phyloP scores from a whole-genome alignment of 2,113 vertebrate species.

The Canis aureus region DNA sequence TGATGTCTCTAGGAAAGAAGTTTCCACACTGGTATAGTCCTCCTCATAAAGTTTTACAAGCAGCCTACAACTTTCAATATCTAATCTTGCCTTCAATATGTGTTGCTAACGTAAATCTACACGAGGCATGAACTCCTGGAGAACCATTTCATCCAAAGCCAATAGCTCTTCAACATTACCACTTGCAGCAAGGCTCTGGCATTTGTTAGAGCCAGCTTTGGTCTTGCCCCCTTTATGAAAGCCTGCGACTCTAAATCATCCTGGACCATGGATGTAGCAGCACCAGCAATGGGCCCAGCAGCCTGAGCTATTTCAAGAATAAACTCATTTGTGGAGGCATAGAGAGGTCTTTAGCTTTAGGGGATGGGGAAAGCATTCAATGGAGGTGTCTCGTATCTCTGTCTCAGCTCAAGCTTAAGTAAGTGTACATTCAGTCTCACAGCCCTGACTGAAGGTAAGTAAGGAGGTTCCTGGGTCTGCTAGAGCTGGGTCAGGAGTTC shows the following conservation, averaged over 20 bases:
- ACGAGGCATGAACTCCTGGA: not conserved
- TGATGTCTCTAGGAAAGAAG: slow-evolving; percentile 18
- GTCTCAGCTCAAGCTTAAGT: slow-evolving; percentile 12
- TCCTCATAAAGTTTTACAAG: not conserved
- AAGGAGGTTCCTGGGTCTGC: not conserved
- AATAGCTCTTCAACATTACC: not conserved
- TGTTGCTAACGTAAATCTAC: not conserved
- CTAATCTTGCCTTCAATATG: not conserved
- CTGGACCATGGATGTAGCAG: not conserved
- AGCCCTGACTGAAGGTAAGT: not conserved
- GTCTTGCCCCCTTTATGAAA: not conserved
- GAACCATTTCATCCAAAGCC: not conserved
- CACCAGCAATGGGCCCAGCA: not conserved
- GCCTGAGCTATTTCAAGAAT: not conserved
- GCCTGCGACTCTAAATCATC: not conserved
- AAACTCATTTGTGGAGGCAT: not conserved
- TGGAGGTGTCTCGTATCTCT: not conserved
- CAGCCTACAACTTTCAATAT: not conserved
- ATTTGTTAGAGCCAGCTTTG: not conserved
- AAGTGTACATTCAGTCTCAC: not conserved
- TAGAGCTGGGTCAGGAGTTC: not conserved
- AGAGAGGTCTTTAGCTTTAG: not conserved
- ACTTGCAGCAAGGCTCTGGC: not conserved
- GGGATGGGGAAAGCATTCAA: not conserved
- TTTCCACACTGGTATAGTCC: not conserved